Evolutionary conservation across 64 coral and sea anemone species (phyloP), one percentile per base, ranked within the genome.

Genomic region (Cladopsammia gracilis): DNA sequence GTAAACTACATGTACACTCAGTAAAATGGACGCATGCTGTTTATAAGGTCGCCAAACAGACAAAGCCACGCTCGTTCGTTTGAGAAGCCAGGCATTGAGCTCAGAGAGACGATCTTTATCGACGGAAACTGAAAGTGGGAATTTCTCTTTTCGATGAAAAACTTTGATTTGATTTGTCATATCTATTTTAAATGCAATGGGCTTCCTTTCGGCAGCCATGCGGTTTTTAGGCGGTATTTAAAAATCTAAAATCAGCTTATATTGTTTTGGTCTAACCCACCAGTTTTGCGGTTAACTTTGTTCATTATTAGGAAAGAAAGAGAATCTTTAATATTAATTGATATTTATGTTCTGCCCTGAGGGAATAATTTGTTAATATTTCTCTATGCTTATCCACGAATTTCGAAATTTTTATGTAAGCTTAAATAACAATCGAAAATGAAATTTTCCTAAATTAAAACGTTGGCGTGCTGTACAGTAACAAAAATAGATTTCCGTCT

Each of bases 1-100:
- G n/a, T n/a, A 25, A 43, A 48, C 7, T 1, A 20, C 15, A 8
- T 69, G 23, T 5, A 69, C 10, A 52, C 15, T 34, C 34, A 34
- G 34, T 18, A 74, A 76, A 52, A 49, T 76, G 16, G 73, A 16
- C 73, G 73, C 73, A 76, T 51, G 73, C 46, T 51, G 73, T 76
- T 20, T 75, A 18, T 16, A 69, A 69, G 72, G 15, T 16, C 14
- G 16, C 43, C 15, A 48, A 69, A 69, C 22, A 69, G 9, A 70
- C 13, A 57, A 57, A 57, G 34, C 54, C 54, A 57, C 54, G 54
- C 54, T 57, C 13, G 13, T 20, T 64, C 71, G 71, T 47, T 73
- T 47, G 71, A 44, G 3, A 49, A 18, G 19, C 72, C 10, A 72
- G 70, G 8, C 42, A 6, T 5, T 4, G 0, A 70, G n/a, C n/a